A percentile compares a stretch with the other conserved stretches of the same genome.
These are phyloP conservation scores for Drepanosiphum platanoidis DNA, from an alignment of 2,888 invertebrate genomes.

Conservation along the genomic window DNA sequence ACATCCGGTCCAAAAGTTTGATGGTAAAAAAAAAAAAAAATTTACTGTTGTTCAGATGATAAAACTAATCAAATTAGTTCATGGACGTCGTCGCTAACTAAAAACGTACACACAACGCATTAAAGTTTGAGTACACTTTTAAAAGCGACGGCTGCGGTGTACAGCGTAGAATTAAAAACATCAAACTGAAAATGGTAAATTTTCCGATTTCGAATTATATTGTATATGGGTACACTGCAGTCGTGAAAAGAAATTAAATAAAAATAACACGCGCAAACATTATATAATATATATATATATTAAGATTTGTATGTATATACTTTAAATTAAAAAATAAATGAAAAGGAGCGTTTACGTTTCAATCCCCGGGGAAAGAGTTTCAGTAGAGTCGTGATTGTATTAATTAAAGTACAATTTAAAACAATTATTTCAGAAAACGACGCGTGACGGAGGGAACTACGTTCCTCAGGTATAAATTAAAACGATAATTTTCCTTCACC, in stretches of 20 bases:
- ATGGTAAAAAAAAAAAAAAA: constrained; percentile 19
- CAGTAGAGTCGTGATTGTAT: not conserved
- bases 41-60: constrained; percentile 12
- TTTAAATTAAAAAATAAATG: too few relatives aligned
- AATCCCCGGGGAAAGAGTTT: too few relatives aligned
- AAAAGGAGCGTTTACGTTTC: too few relatives aligned
- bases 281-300: not conserved
- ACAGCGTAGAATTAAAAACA: not conserved
- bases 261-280: not conserved
- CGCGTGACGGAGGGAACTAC: too few relatives aligned
- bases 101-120: not conserved
- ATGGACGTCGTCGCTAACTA: not conserved
- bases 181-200: not conserved
- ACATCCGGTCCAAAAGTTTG: constrained; percentile 7
- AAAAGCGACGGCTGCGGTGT: not conserved
- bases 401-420: not conserved
- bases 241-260: not conserved
- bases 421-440: not conserved
- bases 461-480: too few relatives aligned
- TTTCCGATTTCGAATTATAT: not conserved
- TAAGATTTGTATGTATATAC: too few relatives aligned
- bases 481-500: too few relatives aligned
- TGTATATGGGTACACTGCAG: too few relatives aligned
- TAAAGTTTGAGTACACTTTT: constrained; percentile 10
- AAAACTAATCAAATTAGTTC: constrained; percentile 29